Base-by-base conservation (phyloP, 2,797 vertebrate species). In the Brachyalestes nurse region DNA sequence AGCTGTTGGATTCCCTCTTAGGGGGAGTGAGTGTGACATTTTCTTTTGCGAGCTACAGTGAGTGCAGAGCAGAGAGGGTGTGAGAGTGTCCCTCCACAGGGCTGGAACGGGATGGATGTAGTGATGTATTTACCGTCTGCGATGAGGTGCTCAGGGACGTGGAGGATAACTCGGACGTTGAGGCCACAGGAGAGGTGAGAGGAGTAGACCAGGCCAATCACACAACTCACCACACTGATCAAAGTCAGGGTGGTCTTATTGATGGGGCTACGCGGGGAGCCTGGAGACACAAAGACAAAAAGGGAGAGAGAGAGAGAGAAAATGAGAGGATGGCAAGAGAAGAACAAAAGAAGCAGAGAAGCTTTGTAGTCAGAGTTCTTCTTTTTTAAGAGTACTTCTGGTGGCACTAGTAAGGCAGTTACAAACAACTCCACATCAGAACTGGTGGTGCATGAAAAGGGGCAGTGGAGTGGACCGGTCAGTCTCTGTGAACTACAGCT, bases 201-300 rank as follows among this genome's bases (percentile, higher is more conserved):
- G 17, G 97, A 93, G 87, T 95, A 99, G 60, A 97, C 97, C 69
- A 99, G 93, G 89, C 97, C 94, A 66, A 98, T 95, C 87, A 96
- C 92, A 4, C 98, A 99, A 93, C 97, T 98, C 25, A 96, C 95
- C 89, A 99, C 90, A 10, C 98, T 98, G 95, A 99, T 98, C 89
- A 99, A 92, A 16, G 97, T 99, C 92, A 99, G 93, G 1, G 97
- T 98, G 87, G 97, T 99, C 93, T 99, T 99, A 91, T 96, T 99
- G 92, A 99, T 96, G 0, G 98, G 97, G 90, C 97, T 99, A 72
- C 98, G 93, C 0, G 98, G 97, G 51, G 98, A 99, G 70, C 97
- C 98, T 94, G 91, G 13, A 64, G 6, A 62, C 2, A 77, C 12
- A 67, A 38, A 60, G 42, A 77, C 19, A 57, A 55, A 72, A 45